Evolutionary conservation across 2,113 vertebrate species (phyloP).

Genomic region (Tachuris rubrigastra): DNA sequence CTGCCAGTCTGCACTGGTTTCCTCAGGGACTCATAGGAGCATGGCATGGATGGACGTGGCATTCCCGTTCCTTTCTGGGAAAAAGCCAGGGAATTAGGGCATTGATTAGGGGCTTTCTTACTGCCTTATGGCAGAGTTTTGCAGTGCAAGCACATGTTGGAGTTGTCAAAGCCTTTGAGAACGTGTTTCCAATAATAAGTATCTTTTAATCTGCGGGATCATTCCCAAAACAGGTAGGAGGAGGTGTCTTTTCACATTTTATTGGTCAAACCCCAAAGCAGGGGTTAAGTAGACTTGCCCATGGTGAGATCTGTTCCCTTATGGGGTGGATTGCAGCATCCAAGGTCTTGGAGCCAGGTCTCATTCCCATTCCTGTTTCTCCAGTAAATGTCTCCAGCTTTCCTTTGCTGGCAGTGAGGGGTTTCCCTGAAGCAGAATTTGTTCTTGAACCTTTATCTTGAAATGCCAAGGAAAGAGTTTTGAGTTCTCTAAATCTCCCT

Average conservation of each 20-base stretch:
- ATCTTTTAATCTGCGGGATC: neutral
- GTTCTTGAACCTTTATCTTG: neutral
- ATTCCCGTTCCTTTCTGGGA: neutral
- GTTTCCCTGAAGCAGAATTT: neutral
- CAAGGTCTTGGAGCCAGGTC: neutral
- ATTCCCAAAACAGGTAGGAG: neutral
- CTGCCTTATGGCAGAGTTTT: neutral
- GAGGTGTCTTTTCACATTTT: neutral
- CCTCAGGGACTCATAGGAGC: neutral
- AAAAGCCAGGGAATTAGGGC: neutral
- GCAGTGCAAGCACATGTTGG: neutral
- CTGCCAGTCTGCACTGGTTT: neutral
- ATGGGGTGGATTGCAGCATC: neutral
- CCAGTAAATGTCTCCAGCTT: neutral
- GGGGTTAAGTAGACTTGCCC: neutral
- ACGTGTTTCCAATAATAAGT: rapidly evolving
- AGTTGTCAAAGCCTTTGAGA: neutral
- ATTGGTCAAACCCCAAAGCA: no score
- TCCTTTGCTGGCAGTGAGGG: neutral
- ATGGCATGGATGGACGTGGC: rapidly evolving
- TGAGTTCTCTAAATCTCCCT: neutral
- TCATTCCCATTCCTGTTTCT: neutral
- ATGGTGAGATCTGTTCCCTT: rapidly evolving
- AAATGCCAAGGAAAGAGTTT: neutral
- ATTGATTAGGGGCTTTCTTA: neutral